These are phyloP conservation scores for Macrotis lagotis DNA, from an alignment of 2,113 vertebrate genomes.

Conservation along the genomic window DNA sequence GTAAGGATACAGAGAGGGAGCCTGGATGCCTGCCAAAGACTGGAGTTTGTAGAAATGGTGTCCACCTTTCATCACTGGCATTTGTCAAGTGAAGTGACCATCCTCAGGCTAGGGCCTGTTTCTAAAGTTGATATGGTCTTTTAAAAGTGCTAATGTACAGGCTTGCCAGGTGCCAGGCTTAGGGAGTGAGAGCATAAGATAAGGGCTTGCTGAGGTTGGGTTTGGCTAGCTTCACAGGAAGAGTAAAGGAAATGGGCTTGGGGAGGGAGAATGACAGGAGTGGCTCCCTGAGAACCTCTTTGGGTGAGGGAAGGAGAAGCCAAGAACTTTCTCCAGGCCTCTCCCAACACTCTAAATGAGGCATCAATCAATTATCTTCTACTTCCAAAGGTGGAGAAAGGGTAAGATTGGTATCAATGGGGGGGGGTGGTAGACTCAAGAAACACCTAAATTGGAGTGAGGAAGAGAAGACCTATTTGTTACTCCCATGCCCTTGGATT, in stretches of 20 bases:
- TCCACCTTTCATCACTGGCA: slow-evolving; percentile 81
- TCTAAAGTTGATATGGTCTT: slow-evolving; percentile 83
- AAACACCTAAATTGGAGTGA: rapidly evolving
- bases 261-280: rapidly evolving
- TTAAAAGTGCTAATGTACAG: slow-evolving; percentile 79
- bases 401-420: rapidly evolving
- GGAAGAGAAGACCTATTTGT: no score
- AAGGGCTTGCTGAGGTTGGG: slow-evolving; percentile 48
- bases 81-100: slow-evolving; percentile 84
- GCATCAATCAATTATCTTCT: background rate
- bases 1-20: background rate
- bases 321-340: background rate
- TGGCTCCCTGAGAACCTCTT: background rate
- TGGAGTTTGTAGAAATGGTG: slow-evolving; percentile 71
- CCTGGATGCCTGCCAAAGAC: slow-evolving; percentile 34
- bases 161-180: slow-evolving; percentile 76
- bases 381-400: background rate
- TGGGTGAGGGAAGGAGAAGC: background rate
- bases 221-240: background rate
- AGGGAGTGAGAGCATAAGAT: slow-evolving; percentile 54
- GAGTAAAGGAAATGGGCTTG: background rate
- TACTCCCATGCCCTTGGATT: no score
- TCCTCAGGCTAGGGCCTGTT: slow-evolving; percentile 77
- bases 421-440: background rate
- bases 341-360: background rate